Conservation (phyloP, 2,113 vertebrate genomes). For the Galbula dea region DNA sequence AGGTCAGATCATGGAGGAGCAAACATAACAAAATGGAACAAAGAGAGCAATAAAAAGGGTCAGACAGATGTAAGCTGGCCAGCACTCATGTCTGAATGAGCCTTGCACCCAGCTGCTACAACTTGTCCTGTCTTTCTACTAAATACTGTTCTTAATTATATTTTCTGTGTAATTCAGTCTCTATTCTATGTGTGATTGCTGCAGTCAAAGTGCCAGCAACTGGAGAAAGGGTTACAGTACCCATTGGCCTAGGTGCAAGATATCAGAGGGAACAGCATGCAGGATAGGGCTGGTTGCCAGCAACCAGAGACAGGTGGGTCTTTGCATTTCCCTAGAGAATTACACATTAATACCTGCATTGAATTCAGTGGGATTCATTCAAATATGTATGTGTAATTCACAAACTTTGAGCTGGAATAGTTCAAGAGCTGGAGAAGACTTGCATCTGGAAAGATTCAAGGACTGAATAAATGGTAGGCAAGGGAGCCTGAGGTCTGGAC, state of each 20-base stretch:
- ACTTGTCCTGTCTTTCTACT: neutral
- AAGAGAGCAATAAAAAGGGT: neutral
- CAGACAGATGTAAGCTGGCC: neutral
- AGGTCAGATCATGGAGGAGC: neutral
- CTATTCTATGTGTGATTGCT: neutral
- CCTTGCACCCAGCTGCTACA: neutral
- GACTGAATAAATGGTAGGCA: neutral
- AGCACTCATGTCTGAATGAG: neutral
- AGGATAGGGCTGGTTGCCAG: neutral
- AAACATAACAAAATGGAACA: neutral
- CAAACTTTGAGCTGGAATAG: neutral
- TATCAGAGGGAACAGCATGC: neutral
- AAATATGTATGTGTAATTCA: neutral
- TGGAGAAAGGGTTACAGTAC: neutral
- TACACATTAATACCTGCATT: neutral
- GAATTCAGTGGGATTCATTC: neutral
- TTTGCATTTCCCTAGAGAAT: neutral
- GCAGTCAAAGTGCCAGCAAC: neutral
- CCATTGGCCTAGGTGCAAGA: neutral
- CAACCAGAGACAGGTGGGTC: neutral
- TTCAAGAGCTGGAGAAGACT: neutral
- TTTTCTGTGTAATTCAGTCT: neutral
- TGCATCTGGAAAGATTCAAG: neutral
- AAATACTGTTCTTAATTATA: neutral
- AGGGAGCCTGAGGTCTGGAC: neutral